These are phyloP conservation scores for Hystrix cristata DNA, from an alignment of 2,113 vertebrate genomes.

Conservation along the genomic window DNA sequence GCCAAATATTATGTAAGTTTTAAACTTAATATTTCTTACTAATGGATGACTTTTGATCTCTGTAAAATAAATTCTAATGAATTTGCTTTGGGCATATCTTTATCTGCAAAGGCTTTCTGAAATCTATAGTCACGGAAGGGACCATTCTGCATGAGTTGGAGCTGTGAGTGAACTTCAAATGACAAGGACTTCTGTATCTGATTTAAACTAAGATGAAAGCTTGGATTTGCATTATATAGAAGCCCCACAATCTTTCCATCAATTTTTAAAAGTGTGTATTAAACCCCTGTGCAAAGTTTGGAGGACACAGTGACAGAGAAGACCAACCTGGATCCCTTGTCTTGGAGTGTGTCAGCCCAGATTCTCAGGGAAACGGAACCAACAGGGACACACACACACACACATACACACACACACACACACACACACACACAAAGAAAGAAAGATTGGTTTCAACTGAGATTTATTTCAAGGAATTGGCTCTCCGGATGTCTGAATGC, in stretches of 20 bases:
- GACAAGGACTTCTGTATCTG: not conserved
- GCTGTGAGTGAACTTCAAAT: not conserved
- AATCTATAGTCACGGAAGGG: not conserved
- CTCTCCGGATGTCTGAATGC: not conserved
- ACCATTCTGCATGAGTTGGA: constrained; percentile 16
- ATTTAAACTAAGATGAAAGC: constrained; percentile 46
- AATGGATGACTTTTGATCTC: constrained; percentile 23
- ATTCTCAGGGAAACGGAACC: not conserved
- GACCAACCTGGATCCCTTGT: not conserved
- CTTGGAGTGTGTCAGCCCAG: not conserved
- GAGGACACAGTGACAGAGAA: not conserved
- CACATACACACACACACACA: not conserved
- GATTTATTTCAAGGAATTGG: constrained; percentile 12
- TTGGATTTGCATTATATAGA: not conserved
- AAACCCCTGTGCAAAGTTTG: not conserved
- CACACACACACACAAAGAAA: too few relatives aligned
- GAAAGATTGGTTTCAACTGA: not conserved
- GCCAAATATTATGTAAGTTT: constrained; percentile 4
- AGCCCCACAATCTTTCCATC: not conserved
- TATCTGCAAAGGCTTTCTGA: constrained; percentile 2
- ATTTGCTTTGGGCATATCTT: not conserved
- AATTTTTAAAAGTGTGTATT: not conserved
- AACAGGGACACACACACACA: not conserved
- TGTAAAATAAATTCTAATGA: constrained; percentile 16
- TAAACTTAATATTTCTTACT: constrained; percentile 51